Evolutionary conservation across 2,888 invertebrate species (phyloP), one percentile per base, ranked within the genome.

Genomic region (Nasonovia ribisnigri): DNA sequence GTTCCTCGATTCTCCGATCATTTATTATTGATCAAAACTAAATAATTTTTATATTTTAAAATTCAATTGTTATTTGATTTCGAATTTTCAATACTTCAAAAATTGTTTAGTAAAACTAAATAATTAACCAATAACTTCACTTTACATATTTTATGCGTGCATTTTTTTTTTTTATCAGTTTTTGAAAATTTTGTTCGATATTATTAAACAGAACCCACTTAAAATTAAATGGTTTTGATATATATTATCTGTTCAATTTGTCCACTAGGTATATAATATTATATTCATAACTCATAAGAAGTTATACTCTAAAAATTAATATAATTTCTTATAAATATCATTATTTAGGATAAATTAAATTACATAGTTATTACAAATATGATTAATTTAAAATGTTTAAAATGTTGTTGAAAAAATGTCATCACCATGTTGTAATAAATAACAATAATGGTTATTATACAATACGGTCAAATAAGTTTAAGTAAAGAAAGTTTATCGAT

Each of bases 361-460:
- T 26, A 43, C 46, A 13, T 86, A 86, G 43, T 86, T 86, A 29
- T 86, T 46, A 16, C 46, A 29, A 86, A 13, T 6, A 86, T 86
- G 46, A 86, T 77, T 20, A 77, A 77, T 77, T 77, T 36, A 77
- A 77, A 46, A 46, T 16, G 26, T 43, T 26, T 84, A 46, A 43
- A 84, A 24, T 84, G 10, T 46, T 6, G 86, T 48, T 48, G 29
- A 84, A 43, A 84, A 84, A 84, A 43, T 43, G 26, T 84, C 26
- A 84, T 84, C 43, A 86, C 5, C 77, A 77, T 86, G 43, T 86
- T 88, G 54, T 88, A 51, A 51, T 51, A 88, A 88, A 88, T 51
- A 88, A 51, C 11, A 36, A 88, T 88, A 88, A 36, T 51, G 24
- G 88, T 54, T 88, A 51, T 46, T 86, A 48, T 29, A 46, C 36